Conservation (phyloP, 1,140 invertebrate genomes). For the Aporrectodea caliginosa region DNA sequence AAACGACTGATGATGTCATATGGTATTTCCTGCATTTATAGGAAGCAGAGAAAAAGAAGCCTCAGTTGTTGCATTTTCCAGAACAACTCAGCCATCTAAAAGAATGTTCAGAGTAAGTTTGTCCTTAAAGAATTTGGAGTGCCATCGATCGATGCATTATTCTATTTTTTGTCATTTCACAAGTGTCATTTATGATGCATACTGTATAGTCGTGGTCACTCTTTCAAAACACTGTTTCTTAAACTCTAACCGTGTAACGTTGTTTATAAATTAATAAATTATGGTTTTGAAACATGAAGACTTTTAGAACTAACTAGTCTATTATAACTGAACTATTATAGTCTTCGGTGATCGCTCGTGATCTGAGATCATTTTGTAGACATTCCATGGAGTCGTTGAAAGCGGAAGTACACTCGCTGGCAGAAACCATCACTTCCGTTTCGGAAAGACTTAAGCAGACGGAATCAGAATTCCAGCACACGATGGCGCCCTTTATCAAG, state of each 20-base stretch:
- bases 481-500: not conserved
- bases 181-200: not conserved
- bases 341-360: not conserved
- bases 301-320: not conserved
- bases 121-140: not conserved
- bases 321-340: not conserved
- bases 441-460: not conserved
- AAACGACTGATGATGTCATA: too few species aligned
- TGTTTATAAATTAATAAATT: not conserved
- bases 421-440: not conserved
- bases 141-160: not conserved
- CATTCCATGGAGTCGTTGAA: not conserved
- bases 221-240: not conserved
- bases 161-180: not conserved
- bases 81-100: slow-evolving; percentile 50
- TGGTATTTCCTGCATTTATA: slow-evolving; percentile 15
- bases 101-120: slow-evolving; percentile 51
- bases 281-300: not conserved
- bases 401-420: not conserved
- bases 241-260: not conserved
- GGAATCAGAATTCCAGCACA: not conserved
- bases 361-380: not conserved
- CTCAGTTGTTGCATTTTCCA: slow-evolving; percentile 44
- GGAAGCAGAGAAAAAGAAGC: slow-evolving; percentile 42
- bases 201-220: not conserved